A percentile compares a stretch with the other conserved stretches of the same genome.
Conservation (phyloP, 2,113 vertebrate genomes). For the Columbina picui region DNA sequence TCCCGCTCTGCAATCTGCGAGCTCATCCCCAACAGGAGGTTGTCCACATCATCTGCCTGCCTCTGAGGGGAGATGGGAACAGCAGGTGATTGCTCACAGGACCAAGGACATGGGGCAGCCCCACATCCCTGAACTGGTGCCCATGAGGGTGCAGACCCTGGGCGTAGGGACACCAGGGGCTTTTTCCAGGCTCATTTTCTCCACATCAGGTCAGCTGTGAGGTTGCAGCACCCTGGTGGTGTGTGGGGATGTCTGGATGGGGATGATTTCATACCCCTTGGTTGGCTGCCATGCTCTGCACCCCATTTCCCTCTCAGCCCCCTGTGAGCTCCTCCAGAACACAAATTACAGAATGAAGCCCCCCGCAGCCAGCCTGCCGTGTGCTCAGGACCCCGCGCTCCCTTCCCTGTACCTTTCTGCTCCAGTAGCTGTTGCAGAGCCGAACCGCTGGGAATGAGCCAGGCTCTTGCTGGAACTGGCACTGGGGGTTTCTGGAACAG, state of each 20-base stretch:
- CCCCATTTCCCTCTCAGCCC: neutral
- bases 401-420: constrained; percentile 78
- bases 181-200: neutral
- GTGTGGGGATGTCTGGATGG: too few species aligned
- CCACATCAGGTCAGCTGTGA: neutral
- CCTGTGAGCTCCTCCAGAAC: neutral
- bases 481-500: constrained; percentile 80
- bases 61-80: constrained; percentile 71
- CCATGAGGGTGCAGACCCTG: neutral
- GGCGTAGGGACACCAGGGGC: rapidly evolving
- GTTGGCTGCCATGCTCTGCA: neutral
- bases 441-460: constrained; percentile 77
- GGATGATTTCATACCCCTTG: neutral
- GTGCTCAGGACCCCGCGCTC: rapidly evolving
- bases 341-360: neutral
- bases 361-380: neutral
- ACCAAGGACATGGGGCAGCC: neutral
- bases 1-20: constrained; percentile 92
- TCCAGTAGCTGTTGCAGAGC: constrained; percentile 96
- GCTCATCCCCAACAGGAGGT: constrained; percentile 92
- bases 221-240: too few species aligned
- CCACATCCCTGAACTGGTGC: neutral
- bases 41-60: constrained; percentile 73
- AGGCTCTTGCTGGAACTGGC: constrained; percentile 73
- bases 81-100: neutral